Evolutionary conservation across 2,888 invertebrate genomes (phyloP).

Genomic region (Empis stercorea): DNA sequence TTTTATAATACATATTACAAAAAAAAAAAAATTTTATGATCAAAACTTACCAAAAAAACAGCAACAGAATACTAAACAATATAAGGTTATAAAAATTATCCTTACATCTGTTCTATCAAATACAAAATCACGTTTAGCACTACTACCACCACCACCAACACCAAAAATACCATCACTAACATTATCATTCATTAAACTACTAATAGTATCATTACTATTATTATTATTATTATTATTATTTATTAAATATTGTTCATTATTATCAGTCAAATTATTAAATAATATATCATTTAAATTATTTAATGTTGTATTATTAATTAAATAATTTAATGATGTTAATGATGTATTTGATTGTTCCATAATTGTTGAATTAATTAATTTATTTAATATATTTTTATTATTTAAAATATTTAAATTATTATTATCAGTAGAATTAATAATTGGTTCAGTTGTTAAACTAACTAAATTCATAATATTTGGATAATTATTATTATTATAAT

Average conservation of each 20-base stretch:
- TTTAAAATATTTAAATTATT: no score
- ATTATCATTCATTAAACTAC: constrained; percentile 10
- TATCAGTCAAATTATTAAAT: constrained; percentile 3
- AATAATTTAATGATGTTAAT: not conserved
- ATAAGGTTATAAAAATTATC: constrained; percentile 60
- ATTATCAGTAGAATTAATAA: no score
- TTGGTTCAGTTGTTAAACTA: no score
- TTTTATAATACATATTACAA: no score
- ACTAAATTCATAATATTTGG: no score
- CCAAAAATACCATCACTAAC: no score
- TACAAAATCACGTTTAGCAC: constrained; percentile 48
- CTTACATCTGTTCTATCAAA: constrained; percentile 62
- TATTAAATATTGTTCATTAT: not conserved
- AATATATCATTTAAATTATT: constrained; percentile 7
- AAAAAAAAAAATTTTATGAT: no score
- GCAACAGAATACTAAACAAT: constrained; percentile 65
- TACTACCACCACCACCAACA: no score
- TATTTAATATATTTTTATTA: no score
- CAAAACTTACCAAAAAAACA: constrained; percentile 65
- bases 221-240: not conserved
- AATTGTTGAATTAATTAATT: no score
- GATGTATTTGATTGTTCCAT: no score
- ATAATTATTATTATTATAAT: no score
- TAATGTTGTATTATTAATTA: not conserved
- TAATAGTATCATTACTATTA: constrained; percentile 11